A percentile compares a stretch with the other conserved stretches of the same genome.
phyloP scores from a whole-genome alignment of 2,113 vertebrate genomes.

The Dasypus novemcinctus region DNA sequence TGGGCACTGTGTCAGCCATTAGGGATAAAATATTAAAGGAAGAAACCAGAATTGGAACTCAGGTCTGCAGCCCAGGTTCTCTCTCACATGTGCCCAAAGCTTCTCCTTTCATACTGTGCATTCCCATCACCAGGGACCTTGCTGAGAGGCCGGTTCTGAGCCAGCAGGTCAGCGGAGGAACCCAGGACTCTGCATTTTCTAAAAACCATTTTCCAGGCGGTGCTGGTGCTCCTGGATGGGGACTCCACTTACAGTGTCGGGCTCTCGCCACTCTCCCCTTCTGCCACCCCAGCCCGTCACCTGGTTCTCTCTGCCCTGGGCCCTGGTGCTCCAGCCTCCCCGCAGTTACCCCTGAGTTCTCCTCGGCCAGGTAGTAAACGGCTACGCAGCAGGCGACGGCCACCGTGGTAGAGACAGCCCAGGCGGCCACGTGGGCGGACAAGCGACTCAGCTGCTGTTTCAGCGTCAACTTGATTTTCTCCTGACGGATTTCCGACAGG shows the following conservation, averaged over 20 bases:
- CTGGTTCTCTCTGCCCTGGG: background rate
- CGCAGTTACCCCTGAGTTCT: slow-evolving; percentile 84
- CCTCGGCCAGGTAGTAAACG: slow-evolving; percentile 88
- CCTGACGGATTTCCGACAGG: slow-evolving; percentile 84
- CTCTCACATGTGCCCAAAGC: background rate
- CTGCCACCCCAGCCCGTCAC: background rate
- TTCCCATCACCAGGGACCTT: too few relatives aligned
- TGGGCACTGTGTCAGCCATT: background rate
- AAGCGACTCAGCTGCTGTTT: slow-evolving; percentile 77
- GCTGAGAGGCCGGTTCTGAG: background rate
- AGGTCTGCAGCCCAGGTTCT: background rate
- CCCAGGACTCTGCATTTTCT: background rate
- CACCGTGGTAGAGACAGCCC: slow-evolving; percentile 86
- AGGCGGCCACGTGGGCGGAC: slow-evolving; percentile 83
- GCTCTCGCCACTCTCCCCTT: rapidly evolving
- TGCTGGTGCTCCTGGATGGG: rapidly evolving
- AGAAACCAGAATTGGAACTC: background rate
- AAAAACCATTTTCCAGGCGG: background rate
- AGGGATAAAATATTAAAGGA: background rate
- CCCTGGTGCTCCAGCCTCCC: background rate
- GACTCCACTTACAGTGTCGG: rapidly evolving
- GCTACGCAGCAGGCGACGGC: slow-evolving; percentile 84
- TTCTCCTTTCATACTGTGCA: rapidly evolving
- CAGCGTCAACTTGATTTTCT: slow-evolving; percentile 73
- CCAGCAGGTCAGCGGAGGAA: background rate